phyloP scores from a whole-genome alignment of 2,797 vertebrate species.

The Esox lucius region DNA sequence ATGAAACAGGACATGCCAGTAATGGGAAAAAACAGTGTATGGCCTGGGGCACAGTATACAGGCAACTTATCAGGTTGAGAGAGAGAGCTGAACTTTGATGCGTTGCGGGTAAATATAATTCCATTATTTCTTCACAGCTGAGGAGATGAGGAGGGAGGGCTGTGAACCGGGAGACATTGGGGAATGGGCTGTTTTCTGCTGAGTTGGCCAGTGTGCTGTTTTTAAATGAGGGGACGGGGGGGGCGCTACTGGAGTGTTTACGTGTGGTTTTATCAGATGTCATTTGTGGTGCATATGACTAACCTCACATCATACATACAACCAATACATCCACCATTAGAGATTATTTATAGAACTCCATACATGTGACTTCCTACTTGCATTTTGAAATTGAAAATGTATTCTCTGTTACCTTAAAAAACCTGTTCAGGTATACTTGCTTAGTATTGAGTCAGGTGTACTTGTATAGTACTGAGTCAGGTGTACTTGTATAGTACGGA shows the following conservation, averaged over 20 bases:
- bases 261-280: constrained; percentile 16
- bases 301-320: not conserved
- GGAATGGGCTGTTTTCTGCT: constrained; percentile 60
- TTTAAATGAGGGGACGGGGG: constrained; percentile 42
- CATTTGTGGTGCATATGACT: not conserved
- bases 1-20: constrained; percentile 81
- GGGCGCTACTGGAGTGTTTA: not conserved
- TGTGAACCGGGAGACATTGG: constrained; percentile 43
- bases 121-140: constrained; percentile 87
- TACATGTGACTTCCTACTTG: not conserved
- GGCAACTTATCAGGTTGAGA: constrained; percentile 74
- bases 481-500: no score
- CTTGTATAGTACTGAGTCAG: no score
- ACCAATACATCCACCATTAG: not conserved
- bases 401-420: not conserved
- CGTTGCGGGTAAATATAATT: constrained; percentile 81
- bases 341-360: not conserved
- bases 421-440: not conserved
- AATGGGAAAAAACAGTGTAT: constrained; percentile 80
- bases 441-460: no score
- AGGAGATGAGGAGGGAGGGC: constrained; percentile 74
- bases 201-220: constrained; percentile 65
- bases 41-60: constrained; percentile 77
- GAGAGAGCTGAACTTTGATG: constrained; percentile 76
- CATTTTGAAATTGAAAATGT: no score